These are phyloP conservation scores for Onthophagus taurus DNA, from an alignment of 1,140 invertebrate species.

Conservation along the genomic window DNA sequence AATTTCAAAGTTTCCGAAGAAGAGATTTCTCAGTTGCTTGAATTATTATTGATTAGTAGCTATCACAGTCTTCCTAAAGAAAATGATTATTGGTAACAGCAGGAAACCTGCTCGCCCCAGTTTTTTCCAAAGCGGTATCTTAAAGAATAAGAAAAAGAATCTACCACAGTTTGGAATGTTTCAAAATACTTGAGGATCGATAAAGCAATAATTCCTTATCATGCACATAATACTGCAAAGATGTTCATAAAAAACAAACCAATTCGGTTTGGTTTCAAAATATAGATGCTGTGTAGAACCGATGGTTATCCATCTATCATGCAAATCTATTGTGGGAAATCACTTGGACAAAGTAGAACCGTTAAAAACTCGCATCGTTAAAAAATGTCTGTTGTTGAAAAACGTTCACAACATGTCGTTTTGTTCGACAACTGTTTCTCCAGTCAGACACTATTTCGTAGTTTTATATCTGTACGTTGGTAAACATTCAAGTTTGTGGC, in stretches of 20 bases:
- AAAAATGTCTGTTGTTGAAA: not conserved
- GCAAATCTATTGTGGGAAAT: slow-evolving; percentile 12
- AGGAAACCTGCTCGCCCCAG: not conserved
- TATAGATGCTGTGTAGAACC: not conserved
- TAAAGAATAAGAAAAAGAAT: not conserved
- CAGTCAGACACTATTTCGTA: not conserved
- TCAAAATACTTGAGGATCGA: not conserved
- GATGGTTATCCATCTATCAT: not conserved
- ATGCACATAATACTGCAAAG: not conserved
- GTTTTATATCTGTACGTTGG: not conserved
- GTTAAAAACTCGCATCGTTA: not conserved
- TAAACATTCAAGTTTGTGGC: not conserved
- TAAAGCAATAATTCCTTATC: not conserved
- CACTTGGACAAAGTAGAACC: too few relatives aligned
- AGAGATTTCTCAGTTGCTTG: too few relatives aligned
- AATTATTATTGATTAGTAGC: too few relatives aligned
- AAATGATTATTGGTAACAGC: slow-evolving; percentile 7
- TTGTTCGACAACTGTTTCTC: too few relatives aligned
- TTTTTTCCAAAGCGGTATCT: not conserved
- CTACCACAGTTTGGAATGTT: not conserved
- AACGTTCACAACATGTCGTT: not conserved
- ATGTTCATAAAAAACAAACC: not conserved
- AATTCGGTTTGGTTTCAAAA: slow-evolving; percentile 12
- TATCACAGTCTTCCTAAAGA: slow-evolving; percentile 4
- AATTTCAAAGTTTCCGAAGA: too few relatives aligned